Percentiles rank a stretch among this genome's conserved stretches.
These are phyloP conservation scores for Troides aeacus DNA, from an alignment of 2,888 invertebrate species.

Conservation along the genomic window DNA sequence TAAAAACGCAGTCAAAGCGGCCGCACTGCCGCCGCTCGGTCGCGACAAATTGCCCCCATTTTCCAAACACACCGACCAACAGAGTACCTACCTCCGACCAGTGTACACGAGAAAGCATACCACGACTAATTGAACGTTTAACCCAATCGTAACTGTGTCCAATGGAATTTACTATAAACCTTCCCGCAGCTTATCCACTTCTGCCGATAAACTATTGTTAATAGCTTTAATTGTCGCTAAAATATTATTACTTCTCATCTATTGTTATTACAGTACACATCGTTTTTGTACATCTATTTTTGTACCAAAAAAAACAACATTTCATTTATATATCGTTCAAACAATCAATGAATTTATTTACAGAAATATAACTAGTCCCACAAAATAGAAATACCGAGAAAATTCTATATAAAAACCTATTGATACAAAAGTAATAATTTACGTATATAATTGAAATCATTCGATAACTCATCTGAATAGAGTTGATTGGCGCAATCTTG, in stretches of 20 bases:
- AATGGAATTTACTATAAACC: constrained; percentile 24
- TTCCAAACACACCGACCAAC: constrained; percentile 67
- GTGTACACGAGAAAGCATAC: constrained; percentile 56
- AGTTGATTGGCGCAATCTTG: constrained; percentile 70
- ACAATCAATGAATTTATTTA: too few relatives aligned
- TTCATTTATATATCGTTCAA: too few relatives aligned
- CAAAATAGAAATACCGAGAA: too few relatives aligned
- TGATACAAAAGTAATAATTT: constrained; percentile 36
- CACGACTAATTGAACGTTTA: constrained; percentile 62
- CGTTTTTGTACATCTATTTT: too few relatives aligned
- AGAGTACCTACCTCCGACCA: constrained; percentile 48
- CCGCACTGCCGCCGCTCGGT: constrained; percentile 64
- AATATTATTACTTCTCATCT: too few relatives aligned
- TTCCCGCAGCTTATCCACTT: constrained; percentile 14
- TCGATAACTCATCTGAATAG: constrained; percentile 50
- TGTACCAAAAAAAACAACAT: too few relatives aligned
- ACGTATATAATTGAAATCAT: constrained; percentile 39
- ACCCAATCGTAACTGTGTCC: constrained; percentile 29
- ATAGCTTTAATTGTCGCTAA: too few relatives aligned
- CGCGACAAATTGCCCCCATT: constrained; percentile 75
- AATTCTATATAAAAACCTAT: not conserved
- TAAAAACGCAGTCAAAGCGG: constrained; percentile 72
- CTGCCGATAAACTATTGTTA: too few relatives aligned
- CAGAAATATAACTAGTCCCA: too few relatives aligned
- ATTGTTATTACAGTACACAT: too few relatives aligned